Conservation (phyloP, 2,113 vertebrate species). For the Aythya baeri region DNA sequence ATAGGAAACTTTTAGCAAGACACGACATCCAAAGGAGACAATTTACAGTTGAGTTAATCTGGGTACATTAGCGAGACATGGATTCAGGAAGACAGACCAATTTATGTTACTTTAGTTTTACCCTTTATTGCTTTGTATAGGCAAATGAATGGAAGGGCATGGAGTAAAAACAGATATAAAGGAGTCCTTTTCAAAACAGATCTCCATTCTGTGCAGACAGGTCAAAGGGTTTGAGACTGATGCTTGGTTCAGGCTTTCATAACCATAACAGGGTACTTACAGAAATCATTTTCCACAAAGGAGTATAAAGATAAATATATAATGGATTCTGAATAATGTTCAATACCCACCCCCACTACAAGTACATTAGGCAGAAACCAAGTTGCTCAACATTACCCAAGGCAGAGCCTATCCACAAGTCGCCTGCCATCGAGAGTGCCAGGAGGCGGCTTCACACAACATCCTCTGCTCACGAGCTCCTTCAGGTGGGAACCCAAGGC, state of each 20-base stretch:
- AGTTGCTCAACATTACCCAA: background rate
- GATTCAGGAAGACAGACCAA: constrained; percentile 95
- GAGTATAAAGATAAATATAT: constrained; percentile 61
- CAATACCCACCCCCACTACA: background rate
- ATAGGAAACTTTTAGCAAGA: constrained; percentile 98
- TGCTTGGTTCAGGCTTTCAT: constrained; percentile 65
- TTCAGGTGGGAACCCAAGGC: background rate
- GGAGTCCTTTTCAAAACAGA: constrained; percentile 64
- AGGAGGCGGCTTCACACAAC: background rate
- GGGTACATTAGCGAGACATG: constrained; percentile 97
- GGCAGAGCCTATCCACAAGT: background rate
- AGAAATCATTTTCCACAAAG: constrained; percentile 65
- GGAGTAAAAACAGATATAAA: constrained; percentile 84
- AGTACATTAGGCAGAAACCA: constrained; percentile 36
- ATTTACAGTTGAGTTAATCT: constrained; percentile 99
- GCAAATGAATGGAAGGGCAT: constrained; percentile 90
- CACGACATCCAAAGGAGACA: constrained; percentile 96
- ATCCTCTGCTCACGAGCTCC: background rate
- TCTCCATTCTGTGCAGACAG: constrained; percentile 58
- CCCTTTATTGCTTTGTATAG: constrained; percentile 87
- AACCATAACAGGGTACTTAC: constrained; percentile 65
- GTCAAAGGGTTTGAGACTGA: constrained; percentile 63
- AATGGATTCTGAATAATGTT: constrained; percentile 58
- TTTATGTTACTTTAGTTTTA: constrained; percentile 92
- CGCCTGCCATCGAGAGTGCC: background rate